Evolutionary conservation across 2,113 vertebrate species (phyloP).

Genomic region (Podocnemis expansa): DNA sequence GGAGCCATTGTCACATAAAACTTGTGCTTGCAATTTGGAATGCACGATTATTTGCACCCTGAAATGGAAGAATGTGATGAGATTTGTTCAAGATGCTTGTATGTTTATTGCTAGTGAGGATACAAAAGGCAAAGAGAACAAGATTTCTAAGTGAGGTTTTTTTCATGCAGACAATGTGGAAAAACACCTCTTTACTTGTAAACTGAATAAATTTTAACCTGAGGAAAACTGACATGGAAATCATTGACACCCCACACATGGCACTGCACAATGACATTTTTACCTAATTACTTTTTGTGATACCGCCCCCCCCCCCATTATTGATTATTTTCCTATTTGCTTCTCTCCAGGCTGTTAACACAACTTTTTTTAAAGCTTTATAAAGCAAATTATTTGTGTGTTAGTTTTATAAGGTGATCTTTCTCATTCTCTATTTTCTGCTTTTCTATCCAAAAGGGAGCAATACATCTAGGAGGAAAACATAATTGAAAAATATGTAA

Average conservation of each 20-base stretch:
- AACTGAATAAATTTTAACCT: neutral
- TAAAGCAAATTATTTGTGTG: neutral
- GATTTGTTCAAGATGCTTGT: neutral
- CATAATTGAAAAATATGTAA: neutral
- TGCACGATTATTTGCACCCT: neutral
- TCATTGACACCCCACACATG: neutral
- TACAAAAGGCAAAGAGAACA: neutral
- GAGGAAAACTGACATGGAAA: neutral
- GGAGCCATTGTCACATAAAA: neutral
- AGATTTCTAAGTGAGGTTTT: neutral
- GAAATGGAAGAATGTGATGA: neutral
- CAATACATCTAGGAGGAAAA: neutral
- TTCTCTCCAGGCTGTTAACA: neutral
- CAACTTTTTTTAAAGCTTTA: neutral
- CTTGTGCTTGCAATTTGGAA: neutral
- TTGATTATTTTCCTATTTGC: neutral
- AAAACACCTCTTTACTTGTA: neutral
- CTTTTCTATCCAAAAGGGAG: neutral
- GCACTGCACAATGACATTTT: neutral
- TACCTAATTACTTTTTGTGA: neutral
- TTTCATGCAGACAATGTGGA: neutral
- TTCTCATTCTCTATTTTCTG: neutral
- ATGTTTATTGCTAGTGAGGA: neutral
- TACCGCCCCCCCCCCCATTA: neutral
- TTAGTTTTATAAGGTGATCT: neutral